Conservation (phyloP, 2,797 vertebrate species). For the Acanthurus leucopareius region DNA sequence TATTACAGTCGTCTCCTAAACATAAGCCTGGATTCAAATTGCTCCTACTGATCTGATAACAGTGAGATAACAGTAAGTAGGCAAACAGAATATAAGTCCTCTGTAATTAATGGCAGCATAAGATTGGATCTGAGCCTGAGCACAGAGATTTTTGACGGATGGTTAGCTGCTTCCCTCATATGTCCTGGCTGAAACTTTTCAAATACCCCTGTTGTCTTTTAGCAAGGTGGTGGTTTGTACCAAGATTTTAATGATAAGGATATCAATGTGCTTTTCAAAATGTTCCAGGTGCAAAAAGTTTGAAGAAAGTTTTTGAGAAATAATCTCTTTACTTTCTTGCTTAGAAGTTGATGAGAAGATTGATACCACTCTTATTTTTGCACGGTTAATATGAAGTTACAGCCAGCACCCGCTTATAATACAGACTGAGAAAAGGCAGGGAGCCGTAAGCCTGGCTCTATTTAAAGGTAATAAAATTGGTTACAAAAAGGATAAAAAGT, state of each 20-base stretch:
- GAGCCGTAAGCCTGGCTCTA: not conserved
- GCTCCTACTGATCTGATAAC: conserved; percentile 72
- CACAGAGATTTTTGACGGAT: conserved; percentile 55
- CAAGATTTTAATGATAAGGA: conserved; percentile 26
- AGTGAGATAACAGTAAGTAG: conserved; percentile 69
- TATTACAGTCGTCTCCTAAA: conserved; percentile 73
- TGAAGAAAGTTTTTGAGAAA: conserved; percentile 18
- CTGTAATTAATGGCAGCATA: conserved; percentile 76
- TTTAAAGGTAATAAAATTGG: not conserved
- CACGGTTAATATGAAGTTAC: not conserved
- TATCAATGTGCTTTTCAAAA: conserved; percentile 12
- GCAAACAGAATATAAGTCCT: conserved; percentile 69
- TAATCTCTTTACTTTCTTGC: conserved; percentile 6
- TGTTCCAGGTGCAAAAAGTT: conserved; percentile 12
- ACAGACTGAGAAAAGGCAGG: not conserved
- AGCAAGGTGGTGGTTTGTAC: conserved; percentile 5
- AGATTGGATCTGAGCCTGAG: conserved; percentile 63
- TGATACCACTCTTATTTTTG: conserved; percentile 3
- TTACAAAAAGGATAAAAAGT: conserved; percentile 5
- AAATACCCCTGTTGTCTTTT: conserved; percentile 15
- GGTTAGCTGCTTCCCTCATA: conserved; percentile 32
- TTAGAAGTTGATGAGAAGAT: conserved; percentile 25
- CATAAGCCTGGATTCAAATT: conserved; percentile 65
- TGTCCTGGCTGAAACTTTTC: conserved; percentile 38
- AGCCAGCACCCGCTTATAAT: conserved; percentile 14